Percentiles rank a stretch among this genome's conserved stretches.
Evolutionary conservation across 2,113 vertebrate species (phyloP).

Genomic region (Strix aluco): DNA sequence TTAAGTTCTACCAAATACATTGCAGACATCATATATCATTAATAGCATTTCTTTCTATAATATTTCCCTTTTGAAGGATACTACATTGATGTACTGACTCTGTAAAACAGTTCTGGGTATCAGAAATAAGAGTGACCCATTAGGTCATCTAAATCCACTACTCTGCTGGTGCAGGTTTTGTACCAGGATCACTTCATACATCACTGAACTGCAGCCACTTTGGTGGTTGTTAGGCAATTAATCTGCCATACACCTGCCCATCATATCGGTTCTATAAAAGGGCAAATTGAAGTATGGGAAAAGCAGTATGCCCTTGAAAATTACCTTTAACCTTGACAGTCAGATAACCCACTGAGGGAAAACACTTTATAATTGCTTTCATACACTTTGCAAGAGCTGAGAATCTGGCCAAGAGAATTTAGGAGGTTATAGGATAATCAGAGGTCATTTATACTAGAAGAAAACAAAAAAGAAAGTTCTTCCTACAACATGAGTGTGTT

Average conservation of each 20-base stretch:
- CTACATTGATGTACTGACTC: neutral
- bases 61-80: neutral
- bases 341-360: neutral
- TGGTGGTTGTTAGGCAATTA: neutral
- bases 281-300: neutral
- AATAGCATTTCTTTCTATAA: neutral
- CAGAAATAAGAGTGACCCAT: neutral
- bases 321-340: neutral
- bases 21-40: neutral
- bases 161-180: neutral
- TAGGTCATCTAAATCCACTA: neutral
- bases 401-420: neutral
- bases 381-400: neutral
- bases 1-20: neutral
- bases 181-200: neutral
- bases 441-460: neutral
- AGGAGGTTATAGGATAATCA: neutral
- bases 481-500: neutral
- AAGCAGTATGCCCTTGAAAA: conserved; percentile 9
- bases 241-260: neutral
- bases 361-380: neutral
- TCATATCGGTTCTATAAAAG: neutral
- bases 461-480: neutral
- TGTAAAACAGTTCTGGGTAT: neutral
- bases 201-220: neutral